These are phyloP conservation scores for Zosterops hypoxanthus DNA, from an alignment of 2,113 vertebrate species.

Conservation along the genomic window DNA sequence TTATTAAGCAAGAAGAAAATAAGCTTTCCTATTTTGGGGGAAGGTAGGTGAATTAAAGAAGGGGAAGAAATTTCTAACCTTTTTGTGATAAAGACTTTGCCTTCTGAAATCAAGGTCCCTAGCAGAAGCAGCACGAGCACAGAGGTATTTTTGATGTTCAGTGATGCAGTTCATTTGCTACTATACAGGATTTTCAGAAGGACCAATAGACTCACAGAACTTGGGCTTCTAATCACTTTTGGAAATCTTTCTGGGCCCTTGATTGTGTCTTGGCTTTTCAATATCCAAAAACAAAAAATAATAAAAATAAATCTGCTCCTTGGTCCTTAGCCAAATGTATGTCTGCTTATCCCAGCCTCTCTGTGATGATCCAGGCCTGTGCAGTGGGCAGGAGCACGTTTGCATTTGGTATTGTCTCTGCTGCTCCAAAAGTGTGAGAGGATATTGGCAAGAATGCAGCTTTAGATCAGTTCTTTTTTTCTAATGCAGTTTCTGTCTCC, in stretches of 20 bases:
- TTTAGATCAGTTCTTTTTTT: not conserved
- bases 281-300: not conserved
- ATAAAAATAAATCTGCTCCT: not conserved
- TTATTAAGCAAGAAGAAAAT: not conserved
- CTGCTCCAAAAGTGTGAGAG: not conserved
- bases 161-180: not conserved
- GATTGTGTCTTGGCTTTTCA: not conserved
- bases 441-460: not conserved
- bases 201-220: not conserved
- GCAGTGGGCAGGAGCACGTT: not conserved
- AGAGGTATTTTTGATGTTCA: not conserved
- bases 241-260: conserved; percentile 14
- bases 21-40: not conserved
- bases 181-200: not conserved
- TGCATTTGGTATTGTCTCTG: not conserved
- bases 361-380: not conserved
- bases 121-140: not conserved
- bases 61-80: not conserved
- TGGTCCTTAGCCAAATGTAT: not conserved
- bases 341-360: not conserved
- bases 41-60: not conserved
- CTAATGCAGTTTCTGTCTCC: not conserved
- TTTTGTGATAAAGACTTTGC: not conserved
- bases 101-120: not conserved
- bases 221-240: not conserved